Evolutionary conservation across 2,113 vertebrate genomes (phyloP), one percentile per base, ranked within the genome.

Genomic region (Myotis davidii): DNA sequence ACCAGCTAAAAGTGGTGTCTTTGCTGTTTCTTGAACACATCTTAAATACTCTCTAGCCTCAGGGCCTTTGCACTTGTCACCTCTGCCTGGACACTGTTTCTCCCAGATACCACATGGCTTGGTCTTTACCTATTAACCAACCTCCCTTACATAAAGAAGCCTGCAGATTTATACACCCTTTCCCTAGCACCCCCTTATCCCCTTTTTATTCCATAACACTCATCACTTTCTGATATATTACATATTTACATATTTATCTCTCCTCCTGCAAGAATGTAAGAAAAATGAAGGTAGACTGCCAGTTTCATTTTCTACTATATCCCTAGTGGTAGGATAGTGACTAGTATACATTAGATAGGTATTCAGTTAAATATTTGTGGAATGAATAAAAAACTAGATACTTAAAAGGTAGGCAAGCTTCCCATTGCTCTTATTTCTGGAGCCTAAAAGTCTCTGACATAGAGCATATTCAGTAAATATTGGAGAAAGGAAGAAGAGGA

Each of bases 381-480:
- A 61, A 78, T 84, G 14, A 89, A 85, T 84, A 65, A 96, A 93
- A 93, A 96, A 70, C 34, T 45, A 85, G 23, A 56, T n/a, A 54
- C 45, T 83, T 90, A 9, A 61, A 94, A 93, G 72, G 21, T 18
- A 72, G 25, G 34, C 14, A 65, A 67, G 39, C 17, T 85, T 73
- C 56, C 86, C 48, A 59, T 3, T 52, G 13, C 17, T 95, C 25
- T 56, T 50, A 65, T 34, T 69, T 45, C 50, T 54, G 23, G 70
- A 91, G 27, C 13, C 39, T 20, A 50, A 85, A 27, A 84, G 65
- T 83, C 21, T 27, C 34, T 74, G 42, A 64, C 17, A 52, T 7
- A 61, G 20, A 69, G 45, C 14, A 90, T 34, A 67, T 6, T 82
- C 48, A 69, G 18, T 45, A 96, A 83, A 86, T 29, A 17, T 3